phyloP scores from a whole-genome alignment of 2,888 invertebrate species.

The Octonoba sinensis region DNA sequence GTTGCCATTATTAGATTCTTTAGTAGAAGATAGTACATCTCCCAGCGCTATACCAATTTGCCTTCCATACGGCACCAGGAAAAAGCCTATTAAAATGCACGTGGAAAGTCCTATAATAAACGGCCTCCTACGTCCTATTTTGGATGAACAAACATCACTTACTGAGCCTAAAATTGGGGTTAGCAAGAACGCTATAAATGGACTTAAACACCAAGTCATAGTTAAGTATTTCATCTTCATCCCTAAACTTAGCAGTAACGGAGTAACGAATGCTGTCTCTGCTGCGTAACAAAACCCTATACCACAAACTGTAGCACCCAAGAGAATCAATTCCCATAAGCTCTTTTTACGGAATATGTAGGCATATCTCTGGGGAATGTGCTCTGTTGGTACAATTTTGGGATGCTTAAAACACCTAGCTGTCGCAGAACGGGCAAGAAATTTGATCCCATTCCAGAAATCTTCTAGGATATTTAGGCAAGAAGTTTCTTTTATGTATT shows the following conservation, averaged over 20 bases:
- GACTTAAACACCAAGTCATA: constrained; percentile 93
- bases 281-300: constrained; percentile 98
- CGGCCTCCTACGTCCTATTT: constrained; percentile 87
- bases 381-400: too few species aligned
- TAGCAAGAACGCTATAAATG: constrained; percentile 92
- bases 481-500: too few species aligned
- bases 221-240: constrained; percentile 95
- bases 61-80: constrained; percentile 93
- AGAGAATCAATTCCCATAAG: constrained; percentile 81
- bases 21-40: constrained; percentile 72
- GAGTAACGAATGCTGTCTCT: constrained; percentile 96
- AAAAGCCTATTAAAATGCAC: constrained; percentile 88
- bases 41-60: constrained; percentile 85
- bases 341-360: constrained; percentile 22
- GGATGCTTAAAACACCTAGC: too few species aligned
- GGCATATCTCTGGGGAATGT: neutral
- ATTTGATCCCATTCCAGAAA: too few species aligned
- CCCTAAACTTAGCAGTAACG: constrained; percentile 90
- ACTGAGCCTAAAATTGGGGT: constrained; percentile 92
- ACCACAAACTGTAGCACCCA: constrained; percentile 95
- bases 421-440: too few species aligned
- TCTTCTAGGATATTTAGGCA: too few species aligned
- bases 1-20: constrained; percentile 33
- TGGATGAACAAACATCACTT: constrained; percentile 87
- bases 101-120: constrained; percentile 90